These are phyloP conservation scores for Orthosia gothica DNA, from an alignment of 2,888 invertebrate species.

Conservation along the genomic window DNA sequence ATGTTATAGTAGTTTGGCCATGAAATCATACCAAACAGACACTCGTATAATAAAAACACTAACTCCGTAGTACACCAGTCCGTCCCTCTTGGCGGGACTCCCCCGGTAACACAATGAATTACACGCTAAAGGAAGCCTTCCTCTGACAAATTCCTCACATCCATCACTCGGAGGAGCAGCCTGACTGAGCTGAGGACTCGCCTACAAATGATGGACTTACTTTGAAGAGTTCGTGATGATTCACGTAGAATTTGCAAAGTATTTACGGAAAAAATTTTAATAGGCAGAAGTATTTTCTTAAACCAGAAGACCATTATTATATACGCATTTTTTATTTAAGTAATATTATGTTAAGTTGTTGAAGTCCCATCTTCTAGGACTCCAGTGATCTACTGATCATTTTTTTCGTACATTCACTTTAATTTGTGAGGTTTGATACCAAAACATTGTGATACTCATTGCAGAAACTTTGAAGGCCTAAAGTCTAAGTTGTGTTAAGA, in stretches of 20 bases:
- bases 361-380: too few relatives aligned
- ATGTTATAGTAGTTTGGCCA: too few relatives aligned
- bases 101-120: constrained; percentile 44
- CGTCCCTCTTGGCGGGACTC: constrained; percentile 31
- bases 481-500: too few relatives aligned
- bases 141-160: constrained; percentile 42
- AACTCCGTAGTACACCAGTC: background rate
- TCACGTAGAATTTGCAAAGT: background rate
- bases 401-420: too few relatives aligned
- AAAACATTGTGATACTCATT: too few relatives aligned
- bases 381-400: too few relatives aligned
- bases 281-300: too few relatives aligned
- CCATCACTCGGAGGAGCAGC: constrained; percentile 41
- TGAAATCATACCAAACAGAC: background rate
- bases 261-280: background rate
- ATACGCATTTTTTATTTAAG: too few relatives aligned
- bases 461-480: too few relatives aligned
- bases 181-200: constrained; percentile 21
- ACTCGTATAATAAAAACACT: background rate
- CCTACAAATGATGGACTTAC: constrained; percentile 27
- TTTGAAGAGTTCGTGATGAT: background rate
- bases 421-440: too few relatives aligned
- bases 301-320: too few relatives aligned
- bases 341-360: too few relatives aligned
- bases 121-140: constrained; percentile 42